A percentile compares a stretch with the other conserved stretches of the same genome.
phyloP scores from a whole-genome alignment of 2,113 vertebrate species.

The Pica pica region DNA sequence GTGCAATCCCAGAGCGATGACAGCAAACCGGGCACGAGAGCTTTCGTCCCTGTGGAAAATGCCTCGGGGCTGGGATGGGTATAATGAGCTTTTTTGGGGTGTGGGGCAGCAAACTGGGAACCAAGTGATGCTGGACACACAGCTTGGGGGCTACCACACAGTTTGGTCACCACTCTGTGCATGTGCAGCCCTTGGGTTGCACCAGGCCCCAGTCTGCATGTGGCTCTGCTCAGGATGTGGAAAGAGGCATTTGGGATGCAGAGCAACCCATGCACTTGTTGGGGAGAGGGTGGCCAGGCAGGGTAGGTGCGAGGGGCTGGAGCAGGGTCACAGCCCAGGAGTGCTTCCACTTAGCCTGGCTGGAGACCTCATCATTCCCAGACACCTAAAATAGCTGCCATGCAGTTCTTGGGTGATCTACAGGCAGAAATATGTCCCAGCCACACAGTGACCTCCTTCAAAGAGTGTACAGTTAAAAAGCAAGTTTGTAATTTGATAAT shows the following conservation, averaged over 20 bases:
- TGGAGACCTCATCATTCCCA: neutral
- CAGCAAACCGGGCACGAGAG: accelerated
- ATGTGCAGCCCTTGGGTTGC: neutral
- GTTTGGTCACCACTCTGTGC: neutral
- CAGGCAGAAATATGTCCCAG: neutral
- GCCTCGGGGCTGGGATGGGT: accelerated
- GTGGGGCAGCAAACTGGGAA: neutral
- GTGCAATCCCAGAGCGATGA: neutral
- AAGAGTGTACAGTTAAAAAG: neutral
- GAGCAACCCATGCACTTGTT: neutral
- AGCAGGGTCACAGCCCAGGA: neutral
- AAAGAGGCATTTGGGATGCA: neutral
- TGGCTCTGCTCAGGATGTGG: accelerated
- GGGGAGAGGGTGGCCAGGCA: neutral
- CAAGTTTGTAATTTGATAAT: conserved; percentile 1
- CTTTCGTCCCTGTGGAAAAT: neutral
- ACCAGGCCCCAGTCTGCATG: neutral
- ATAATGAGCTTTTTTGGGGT: neutral
- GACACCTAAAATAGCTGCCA: neutral
- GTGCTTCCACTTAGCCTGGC: neutral
- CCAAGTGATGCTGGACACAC: neutral
- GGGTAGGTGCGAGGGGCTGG: neutral
- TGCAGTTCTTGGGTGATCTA: neutral
- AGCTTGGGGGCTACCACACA: accelerated
- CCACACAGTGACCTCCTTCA: neutral